These are phyloP conservation scores for Eulemur mongoz DNA, from an alignment of 2,797 vertebrate species.

Conservation along the genomic window DNA sequence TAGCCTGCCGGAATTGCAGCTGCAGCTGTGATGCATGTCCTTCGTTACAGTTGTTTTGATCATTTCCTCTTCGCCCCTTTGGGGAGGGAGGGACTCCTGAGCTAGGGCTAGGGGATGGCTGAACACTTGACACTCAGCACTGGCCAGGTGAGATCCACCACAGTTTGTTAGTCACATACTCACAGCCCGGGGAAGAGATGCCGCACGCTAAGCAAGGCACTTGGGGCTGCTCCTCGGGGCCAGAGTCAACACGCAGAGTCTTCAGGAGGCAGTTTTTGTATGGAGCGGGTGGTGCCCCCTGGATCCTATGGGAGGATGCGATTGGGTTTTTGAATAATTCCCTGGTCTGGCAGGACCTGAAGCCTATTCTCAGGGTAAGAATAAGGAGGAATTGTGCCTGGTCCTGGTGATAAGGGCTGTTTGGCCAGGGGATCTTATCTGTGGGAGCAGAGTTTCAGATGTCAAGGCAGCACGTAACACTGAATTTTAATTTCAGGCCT, in stretches of 20 bases:
- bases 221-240: rapidly evolving
- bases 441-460: neutral
- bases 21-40: neutral
- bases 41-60: neutral
- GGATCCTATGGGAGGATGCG: neutral
- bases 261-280: neutral
- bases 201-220: rapidly evolving
- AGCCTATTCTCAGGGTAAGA: neutral
- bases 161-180: neutral
- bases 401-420: neutral
- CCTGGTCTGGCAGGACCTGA: neutral
- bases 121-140: rapidly evolving
- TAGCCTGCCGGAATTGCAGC: neutral
- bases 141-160: neutral
- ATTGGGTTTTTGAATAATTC: neutral
- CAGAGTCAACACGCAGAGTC: neutral
- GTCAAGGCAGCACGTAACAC: neutral
- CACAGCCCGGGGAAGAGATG: neutral
- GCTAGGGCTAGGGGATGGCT: neutral
- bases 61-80: neutral
- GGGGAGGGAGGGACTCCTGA: neutral
- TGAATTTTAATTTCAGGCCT: neutral
- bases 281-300: neutral
- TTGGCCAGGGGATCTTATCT: neutral
- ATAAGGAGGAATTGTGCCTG: neutral